Evolutionary conservation across 35 echinoderm and acorn worm species (phyloP).

Genomic region (Heliocidaris tuberculata): DNA sequence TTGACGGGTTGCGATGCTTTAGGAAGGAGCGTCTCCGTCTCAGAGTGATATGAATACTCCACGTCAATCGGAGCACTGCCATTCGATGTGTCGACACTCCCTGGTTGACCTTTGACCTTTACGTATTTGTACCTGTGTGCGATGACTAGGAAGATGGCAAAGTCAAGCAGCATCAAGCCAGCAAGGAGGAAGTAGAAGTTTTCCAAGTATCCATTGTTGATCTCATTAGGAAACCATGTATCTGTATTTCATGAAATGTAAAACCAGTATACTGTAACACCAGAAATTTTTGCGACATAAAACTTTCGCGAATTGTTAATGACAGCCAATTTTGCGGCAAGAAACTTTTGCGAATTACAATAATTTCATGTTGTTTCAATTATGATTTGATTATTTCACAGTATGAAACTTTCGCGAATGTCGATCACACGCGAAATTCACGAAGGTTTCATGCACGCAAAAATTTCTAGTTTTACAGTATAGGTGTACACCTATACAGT

Average conservation of each 20-base stretch:
- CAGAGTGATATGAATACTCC: neutral
- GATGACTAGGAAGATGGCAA: constrained; percentile 33
- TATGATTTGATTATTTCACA: too few relatives aligned
- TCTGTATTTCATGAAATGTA: neutral
- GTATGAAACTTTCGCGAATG: too few relatives aligned
- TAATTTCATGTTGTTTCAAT: too few relatives aligned
- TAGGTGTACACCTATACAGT: too few relatives aligned
- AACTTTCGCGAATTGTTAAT: too few relatives aligned
- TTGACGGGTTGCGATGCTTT: neutral
- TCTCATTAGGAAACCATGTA: constrained; percentile 53
- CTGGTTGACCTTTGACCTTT: neutral
- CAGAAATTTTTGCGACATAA: too few relatives aligned
- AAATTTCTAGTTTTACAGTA: too few relatives aligned
- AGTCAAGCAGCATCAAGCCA: constrained; percentile 46
- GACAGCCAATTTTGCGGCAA: too few relatives aligned
- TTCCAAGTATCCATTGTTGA: constrained; percentile 64
- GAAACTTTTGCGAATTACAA: too few relatives aligned
- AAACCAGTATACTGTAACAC: too few relatives aligned
- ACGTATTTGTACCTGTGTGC: constrained; percentile 42
- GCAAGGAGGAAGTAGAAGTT: constrained; percentile 60
- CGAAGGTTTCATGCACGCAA: too few relatives aligned
- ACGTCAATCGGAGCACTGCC: neutral
- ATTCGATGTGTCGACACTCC: neutral
- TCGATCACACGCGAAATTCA: too few relatives aligned
- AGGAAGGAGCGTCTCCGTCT: neutral